A percentile compares a stretch with the other conserved stretches of the same genome.
Conservation (phyloP, 2,888 invertebrate species). For the Noctua pronuba region DNA sequence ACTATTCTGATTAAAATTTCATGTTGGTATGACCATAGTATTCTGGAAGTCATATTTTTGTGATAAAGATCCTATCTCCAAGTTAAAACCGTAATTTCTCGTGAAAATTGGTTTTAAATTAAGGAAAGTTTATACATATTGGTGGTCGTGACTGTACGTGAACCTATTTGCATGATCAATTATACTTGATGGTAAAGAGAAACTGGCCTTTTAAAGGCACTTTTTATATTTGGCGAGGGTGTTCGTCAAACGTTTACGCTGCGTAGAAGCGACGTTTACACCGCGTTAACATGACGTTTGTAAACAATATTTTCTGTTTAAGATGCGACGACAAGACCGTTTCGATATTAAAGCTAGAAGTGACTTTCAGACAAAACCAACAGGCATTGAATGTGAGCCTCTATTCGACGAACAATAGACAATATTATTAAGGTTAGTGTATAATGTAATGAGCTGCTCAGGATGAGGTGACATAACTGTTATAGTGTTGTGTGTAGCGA, state of each 20-base stretch:
- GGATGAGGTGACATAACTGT: constrained; percentile 54
- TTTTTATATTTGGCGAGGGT: too few relatives aligned
- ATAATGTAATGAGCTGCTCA: constrained; percentile 42
- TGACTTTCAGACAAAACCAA: constrained; percentile 4
- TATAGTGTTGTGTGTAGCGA: constrained; percentile 17
- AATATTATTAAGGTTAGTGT: constrained; percentile 44
- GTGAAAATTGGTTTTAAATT: too few relatives aligned
- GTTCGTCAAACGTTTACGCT: neutral
- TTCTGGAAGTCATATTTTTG: too few relatives aligned
- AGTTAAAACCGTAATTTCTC: too few relatives aligned
- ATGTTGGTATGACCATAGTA: too few relatives aligned
- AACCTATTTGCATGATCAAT: constrained; percentile 47
- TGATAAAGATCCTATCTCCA: too few relatives aligned
- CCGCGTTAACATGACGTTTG: neutral
- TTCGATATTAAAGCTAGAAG: neutral
- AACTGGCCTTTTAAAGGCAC: constrained; percentile 14
- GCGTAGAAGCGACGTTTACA: neutral
- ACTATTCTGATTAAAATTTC: too few relatives aligned
- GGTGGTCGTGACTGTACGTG: too few relatives aligned
- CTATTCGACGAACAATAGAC: constrained; percentile 57
- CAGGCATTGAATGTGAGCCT: constrained; percentile 6
- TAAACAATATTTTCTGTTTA: neutral
- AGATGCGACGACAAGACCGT: neutral
- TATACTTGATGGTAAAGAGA: constrained; percentile 39
- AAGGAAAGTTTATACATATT: too few relatives aligned